Evolutionary conservation across 2,888 invertebrate species (phyloP).

Genomic region (Nemapogon koenigi): DNA sequence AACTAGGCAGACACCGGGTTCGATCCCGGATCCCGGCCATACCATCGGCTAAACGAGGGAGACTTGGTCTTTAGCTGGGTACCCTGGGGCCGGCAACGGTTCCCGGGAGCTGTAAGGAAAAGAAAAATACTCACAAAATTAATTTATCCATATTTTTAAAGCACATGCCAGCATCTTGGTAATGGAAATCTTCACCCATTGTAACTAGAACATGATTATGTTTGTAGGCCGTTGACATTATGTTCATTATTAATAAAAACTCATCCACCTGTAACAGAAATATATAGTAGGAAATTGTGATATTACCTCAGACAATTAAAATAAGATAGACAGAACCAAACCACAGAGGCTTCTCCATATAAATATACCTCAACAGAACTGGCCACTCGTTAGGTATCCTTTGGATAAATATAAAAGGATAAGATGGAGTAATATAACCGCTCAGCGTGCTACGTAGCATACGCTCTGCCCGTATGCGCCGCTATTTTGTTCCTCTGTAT

Average conservation of each 20-base stretch:
- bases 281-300: background rate
- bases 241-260: constrained; percentile 58
- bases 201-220: constrained; percentile 76
- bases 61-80: too few relatives aligned
- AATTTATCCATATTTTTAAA: constrained; percentile 87
- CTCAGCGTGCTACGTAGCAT: too few relatives aligned
- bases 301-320: background rate
- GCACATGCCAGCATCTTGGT: constrained; percentile 76
- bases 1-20: too few relatives aligned
- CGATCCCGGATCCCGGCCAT: too few relatives aligned
- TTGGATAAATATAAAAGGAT: too few relatives aligned
- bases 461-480: too few relatives aligned
- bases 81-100: background rate
- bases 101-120: background rate
- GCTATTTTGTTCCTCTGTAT: too few relatives aligned
- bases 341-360: background rate
- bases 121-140: constrained; percentile 67
- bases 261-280: constrained; percentile 50
- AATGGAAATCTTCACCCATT: constrained; percentile 90
- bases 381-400: too few relatives aligned
- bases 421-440: too few relatives aligned
- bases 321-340: background rate
- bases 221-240: constrained; percentile 64
- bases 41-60: too few relatives aligned
- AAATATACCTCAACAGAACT: too few relatives aligned